These are phyloP conservation scores for Alsophila aescularia DNA, from an alignment of 2,888 invertebrate species.

Conservation along the genomic window DNA sequence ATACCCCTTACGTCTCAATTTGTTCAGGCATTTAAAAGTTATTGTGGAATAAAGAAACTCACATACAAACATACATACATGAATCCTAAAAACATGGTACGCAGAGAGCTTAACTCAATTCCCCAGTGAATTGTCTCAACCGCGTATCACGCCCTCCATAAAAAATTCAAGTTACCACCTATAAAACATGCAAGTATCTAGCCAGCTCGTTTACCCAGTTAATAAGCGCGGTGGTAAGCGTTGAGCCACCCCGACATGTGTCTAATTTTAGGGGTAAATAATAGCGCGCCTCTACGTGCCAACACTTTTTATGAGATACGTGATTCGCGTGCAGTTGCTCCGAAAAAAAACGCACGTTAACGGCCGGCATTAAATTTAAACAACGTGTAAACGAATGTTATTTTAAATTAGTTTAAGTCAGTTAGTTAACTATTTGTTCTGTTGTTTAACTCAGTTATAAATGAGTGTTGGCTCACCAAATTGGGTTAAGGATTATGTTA, in stretches of 20 bases:
- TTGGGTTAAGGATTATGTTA: constrained; percentile 7
- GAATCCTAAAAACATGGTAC: neutral
- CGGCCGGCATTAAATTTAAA: constrained; percentile 21
- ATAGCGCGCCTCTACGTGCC: constrained; percentile 58
- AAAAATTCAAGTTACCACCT: neutral
- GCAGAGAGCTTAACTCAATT: neutral
- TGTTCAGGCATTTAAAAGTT: too few species aligned
- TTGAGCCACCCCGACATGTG: constrained; percentile 40
- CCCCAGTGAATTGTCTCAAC: neutral
- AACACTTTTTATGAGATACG: constrained; percentile 54
- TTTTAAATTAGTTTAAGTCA: constrained; percentile 17
- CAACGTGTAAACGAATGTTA: constrained; percentile 16
- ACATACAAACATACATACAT: too few species aligned
- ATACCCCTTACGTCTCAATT: too few species aligned
- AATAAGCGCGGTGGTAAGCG: constrained; percentile 44
- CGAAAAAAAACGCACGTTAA: constrained; percentile 36
- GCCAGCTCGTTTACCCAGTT: constrained; percentile 30
- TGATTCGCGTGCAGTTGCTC: constrained; percentile 23
- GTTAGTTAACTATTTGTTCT: neutral
- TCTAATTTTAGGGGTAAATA: constrained; percentile 61
- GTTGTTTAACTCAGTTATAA: constrained; percentile 7
- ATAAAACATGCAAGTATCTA: constrained; percentile 24
- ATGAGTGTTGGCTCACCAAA: constrained; percentile 14
- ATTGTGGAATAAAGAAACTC: too few species aligned
- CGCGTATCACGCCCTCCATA: neutral